Base-by-base conservation (phyloP, 2,888 invertebrate genomes). In the Hirtodrosophila trivittata region DNA sequence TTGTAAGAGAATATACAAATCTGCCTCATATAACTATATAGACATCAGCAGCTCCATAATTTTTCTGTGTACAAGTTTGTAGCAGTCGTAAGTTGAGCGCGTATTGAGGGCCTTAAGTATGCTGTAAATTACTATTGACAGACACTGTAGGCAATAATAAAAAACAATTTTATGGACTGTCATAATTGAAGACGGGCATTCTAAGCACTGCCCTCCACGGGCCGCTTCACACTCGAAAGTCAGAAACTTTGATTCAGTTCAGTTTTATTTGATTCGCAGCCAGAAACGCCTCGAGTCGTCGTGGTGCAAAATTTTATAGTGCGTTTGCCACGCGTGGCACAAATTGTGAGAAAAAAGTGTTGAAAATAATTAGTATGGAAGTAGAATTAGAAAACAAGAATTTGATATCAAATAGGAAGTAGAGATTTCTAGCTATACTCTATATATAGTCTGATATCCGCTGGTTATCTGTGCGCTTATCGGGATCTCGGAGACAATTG, bases 161-260 rank as follows among this genome's bases (percentile, higher is more conserved):
- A n/a, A 70, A 70, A 70, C 49, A 70, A 56, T 63, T 55, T 69
- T 52, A 35, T 39, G 26, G 71, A 38, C 71, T 57, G 63, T 57
- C 65, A 75, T 75, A 70, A 70, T 75, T 56, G 65, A 75, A 75
- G 75, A 70, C n/a, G 52, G 56, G 65, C 52, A 64, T 56, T 64
- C 43, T 47, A 50, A 49, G 37, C 49, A 62, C 25, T 14, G 71
- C 71, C 69, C 52, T 75, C 64, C 75, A 70, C 71, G 75, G 75
- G 55, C 69, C 45, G 75, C 49, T 75, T 51, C 75, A 75, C 50
- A 43, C 21, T 16, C n/a, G n/a, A n/a, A 60, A 62, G 54, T 62
- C 37, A 25, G 8, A 39, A 71, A 41, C 65, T 70, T 62, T 63
- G 45, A 41, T n/a, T n/a, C n/a, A n/a, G n/a, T 64, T 70, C 65